A percentile compares a stretch with the other conserved stretches of the same genome.
phyloP scores from a whole-genome alignment of 2,888 invertebrate species.

The Clepsis dumicolana region DNA sequence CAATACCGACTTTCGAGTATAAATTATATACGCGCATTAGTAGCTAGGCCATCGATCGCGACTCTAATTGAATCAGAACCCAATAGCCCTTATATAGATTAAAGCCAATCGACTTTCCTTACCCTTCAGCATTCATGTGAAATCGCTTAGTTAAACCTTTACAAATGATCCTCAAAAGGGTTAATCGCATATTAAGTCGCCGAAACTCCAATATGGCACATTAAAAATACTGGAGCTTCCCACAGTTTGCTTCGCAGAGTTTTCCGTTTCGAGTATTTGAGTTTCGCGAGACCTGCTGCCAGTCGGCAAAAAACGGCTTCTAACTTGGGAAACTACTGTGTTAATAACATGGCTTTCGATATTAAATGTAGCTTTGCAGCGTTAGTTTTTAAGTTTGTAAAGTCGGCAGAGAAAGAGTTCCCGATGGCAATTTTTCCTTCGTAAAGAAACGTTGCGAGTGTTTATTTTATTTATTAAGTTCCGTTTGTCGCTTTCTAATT shows the following conservation, averaged over 20 bases:
- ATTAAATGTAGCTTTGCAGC: background rate
- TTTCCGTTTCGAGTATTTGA: constrained; percentile 24
- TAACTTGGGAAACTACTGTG: constrained; percentile 17
- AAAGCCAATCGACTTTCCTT: constrained; percentile 42
- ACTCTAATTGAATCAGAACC: constrained; percentile 36
- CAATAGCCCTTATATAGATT: constrained; percentile 39
- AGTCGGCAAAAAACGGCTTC: constrained; percentile 17
- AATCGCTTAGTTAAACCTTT: constrained; percentile 43
- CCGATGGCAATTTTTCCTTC: too few species aligned
- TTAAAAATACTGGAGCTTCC: constrained; percentile 29
- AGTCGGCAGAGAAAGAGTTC: too few species aligned
- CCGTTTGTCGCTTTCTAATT: too few species aligned
- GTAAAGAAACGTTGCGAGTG: too few species aligned
- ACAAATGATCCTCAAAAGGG: constrained; percentile 41
- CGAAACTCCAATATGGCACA: constrained; percentile 25
- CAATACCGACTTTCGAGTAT: too few species aligned
- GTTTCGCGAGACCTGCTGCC: constrained; percentile 11
- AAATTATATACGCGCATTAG: constrained; percentile 26
- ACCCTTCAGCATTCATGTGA: constrained; percentile 43
- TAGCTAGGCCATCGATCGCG: constrained; percentile 32
- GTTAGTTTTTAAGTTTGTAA: too few species aligned
- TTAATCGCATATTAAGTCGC: constrained; percentile 41
- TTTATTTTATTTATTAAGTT: too few species aligned
- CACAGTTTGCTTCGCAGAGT: constrained; percentile 18
- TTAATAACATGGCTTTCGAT: constrained; percentile 17